phyloP scores from a whole-genome alignment of 1,140 invertebrate species.

The Caenorhabditis remanei region DNA sequence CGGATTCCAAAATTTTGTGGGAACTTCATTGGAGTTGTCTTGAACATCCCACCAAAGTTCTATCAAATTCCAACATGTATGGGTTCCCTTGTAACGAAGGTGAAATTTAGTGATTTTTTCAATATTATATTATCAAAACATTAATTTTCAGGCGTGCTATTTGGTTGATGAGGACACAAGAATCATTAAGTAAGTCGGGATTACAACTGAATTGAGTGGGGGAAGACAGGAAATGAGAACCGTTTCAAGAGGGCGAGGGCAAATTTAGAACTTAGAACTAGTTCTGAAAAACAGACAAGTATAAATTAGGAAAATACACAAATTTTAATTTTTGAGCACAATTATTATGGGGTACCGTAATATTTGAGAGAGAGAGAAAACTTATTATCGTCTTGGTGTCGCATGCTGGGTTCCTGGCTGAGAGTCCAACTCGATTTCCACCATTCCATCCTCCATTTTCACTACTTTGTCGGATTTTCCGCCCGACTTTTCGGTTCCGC shows the following conservation, averaged over 20 bases:
- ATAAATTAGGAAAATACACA: not conserved
- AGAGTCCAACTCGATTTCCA: constrained; percentile 61
- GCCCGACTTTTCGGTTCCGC: constrained; percentile 15
- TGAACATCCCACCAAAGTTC: no score
- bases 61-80: no score
- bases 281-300: not conserved
- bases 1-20: no score
- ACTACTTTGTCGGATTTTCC: constrained; percentile 50
- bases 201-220: not conserved
- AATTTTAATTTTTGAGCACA: not conserved
- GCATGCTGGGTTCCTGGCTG: constrained; percentile 34
- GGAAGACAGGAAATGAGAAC: not conserved
- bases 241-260: not conserved
- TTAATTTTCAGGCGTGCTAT: not conserved
- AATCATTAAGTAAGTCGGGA: constrained; percentile 32
- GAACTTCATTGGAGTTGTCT: no score
- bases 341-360: not conserved
- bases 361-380: not conserved
- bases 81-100: no score
- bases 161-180: constrained; percentile 19
- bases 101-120: not conserved
- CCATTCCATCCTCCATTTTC: constrained; percentile 62
- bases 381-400: not conserved
- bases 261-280: not conserved
- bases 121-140: not conserved